Conservation (phyloP, 1,140 invertebrate genomes). For the Pissodes strobi region DNA sequence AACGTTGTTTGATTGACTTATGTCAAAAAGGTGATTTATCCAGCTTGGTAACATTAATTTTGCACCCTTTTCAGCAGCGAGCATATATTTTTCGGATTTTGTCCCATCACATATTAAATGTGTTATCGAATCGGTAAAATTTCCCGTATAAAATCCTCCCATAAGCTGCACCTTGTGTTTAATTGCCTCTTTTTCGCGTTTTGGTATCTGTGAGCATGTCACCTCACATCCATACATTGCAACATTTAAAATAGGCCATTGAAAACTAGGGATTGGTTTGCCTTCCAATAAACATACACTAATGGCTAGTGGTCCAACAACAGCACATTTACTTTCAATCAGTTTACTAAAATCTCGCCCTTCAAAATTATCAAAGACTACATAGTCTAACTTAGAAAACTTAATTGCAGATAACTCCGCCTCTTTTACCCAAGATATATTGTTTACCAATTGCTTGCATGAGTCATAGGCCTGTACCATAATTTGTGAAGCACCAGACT, state of each 20-base stretch:
- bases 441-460: conserved; percentile 51
- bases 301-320: conserved; percentile 81
- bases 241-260: conserved; percentile 76
- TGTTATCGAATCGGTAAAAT: conserved; percentile 73
- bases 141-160: conserved; percentile 77
- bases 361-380: conserved; percentile 74
- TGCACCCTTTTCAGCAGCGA: conserved; percentile 71
- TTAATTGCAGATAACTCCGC: conserved; percentile 57
- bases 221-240: conserved; percentile 79
- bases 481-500: conserved; percentile 54
- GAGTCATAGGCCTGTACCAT: conserved; percentile 58
- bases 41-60: conserved; percentile 79
- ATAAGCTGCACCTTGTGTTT: conserved; percentile 76
- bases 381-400: conserved; percentile 72
- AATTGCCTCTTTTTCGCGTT: conserved; percentile 68
- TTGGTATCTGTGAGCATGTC: conserved; percentile 71
- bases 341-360: conserved; percentile 71
- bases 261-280: conserved; percentile 73
- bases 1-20: conserved; percentile 65
- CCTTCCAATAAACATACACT: conserved; percentile 72
- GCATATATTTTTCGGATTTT: conserved; percentile 74
- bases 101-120: conserved; percentile 81
- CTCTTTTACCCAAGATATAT: conserved; percentile 60
- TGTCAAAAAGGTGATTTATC: conserved; percentile 80
- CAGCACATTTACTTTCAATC: conserved; percentile 65